Percentiles rank a stretch among this genome's conserved stretches.
These are phyloP conservation scores for Carettochelys insculpta DNA, from an alignment of 2,113 vertebrate species.

Conservation along the genomic window DNA sequence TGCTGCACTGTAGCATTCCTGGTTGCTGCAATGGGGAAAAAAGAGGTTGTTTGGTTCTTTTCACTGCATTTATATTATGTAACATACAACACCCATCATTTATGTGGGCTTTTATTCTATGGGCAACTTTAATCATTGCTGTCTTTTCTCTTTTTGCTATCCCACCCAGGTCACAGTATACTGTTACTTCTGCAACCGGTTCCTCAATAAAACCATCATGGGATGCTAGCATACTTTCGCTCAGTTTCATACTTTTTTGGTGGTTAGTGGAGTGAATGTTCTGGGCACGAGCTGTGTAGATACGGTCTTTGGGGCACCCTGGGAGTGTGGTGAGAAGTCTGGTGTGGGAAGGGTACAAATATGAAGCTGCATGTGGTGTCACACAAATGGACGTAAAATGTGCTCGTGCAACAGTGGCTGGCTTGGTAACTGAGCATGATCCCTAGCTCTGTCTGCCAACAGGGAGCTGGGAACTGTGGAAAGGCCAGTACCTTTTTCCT, in stretches of 20 bases:
- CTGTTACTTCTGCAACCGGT: not conserved
- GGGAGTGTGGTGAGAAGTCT: not conserved
- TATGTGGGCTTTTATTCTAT: rapidly evolving
- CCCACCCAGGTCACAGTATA: not conserved
- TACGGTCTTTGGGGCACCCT: not conserved
- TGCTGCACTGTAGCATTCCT: not conserved
- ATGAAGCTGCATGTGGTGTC: not conserved
- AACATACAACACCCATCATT: not conserved
- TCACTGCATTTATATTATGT: not conserved
- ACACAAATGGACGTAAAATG: not conserved
- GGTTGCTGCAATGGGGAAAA: not conserved
- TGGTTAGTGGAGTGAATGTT: not conserved
- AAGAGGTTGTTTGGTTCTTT: not conserved
- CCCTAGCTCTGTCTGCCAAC: not conserved
- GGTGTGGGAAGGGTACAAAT: not conserved
- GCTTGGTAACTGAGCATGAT: not conserved
- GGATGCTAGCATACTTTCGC: not conserved
- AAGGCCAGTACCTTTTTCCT: not conserved
- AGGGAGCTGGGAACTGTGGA: not conserved
- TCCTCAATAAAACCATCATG: not conserved
- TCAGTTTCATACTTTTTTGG: not conserved
- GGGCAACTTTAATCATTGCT: not conserved
- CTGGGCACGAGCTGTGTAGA: not conserved
- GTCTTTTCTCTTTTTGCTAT: not conserved
- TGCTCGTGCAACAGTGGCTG: not conserved